phyloP scores from a whole-genome alignment of 2,113 vertebrate genomes.

The Cisticola juncidis region DNA sequence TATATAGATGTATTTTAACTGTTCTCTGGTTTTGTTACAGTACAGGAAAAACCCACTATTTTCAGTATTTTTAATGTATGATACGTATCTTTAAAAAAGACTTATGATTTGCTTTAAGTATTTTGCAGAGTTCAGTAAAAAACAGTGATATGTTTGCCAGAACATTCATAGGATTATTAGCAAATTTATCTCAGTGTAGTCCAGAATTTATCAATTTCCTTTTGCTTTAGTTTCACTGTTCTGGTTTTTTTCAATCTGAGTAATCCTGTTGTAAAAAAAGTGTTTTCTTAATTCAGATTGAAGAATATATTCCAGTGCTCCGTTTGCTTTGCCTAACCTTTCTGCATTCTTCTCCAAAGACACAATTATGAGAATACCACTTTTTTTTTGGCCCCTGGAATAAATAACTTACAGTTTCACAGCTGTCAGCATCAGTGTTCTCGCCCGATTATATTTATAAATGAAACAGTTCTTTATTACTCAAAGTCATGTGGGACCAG shows the following conservation, averaged over 20 bases:
- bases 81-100: not conserved
- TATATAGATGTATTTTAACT: not conserved
- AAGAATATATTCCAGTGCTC: not conserved
- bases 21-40: not conserved
- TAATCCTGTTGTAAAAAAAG: not conserved
- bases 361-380: not conserved
- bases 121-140: not conserved
- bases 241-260: not conserved
- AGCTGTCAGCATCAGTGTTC: not conserved
- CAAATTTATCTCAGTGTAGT: not conserved
- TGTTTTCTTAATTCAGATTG: not conserved
- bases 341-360: not conserved
- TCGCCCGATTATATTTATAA: not conserved
- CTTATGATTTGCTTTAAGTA: not conserved
- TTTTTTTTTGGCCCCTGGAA: not conserved
- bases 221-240: not conserved
- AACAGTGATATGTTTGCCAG: not conserved
- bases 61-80: not conserved
- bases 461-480: not conserved
- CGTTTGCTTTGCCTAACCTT: not conserved
- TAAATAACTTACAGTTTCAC: not conserved
- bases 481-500: not conserved
- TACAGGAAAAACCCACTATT: not conserved
- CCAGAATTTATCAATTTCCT: not conserved
- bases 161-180: not conserved